Conservation (phyloP, 2,888 invertebrate genomes). For the Cataglyphis livida region DNA sequence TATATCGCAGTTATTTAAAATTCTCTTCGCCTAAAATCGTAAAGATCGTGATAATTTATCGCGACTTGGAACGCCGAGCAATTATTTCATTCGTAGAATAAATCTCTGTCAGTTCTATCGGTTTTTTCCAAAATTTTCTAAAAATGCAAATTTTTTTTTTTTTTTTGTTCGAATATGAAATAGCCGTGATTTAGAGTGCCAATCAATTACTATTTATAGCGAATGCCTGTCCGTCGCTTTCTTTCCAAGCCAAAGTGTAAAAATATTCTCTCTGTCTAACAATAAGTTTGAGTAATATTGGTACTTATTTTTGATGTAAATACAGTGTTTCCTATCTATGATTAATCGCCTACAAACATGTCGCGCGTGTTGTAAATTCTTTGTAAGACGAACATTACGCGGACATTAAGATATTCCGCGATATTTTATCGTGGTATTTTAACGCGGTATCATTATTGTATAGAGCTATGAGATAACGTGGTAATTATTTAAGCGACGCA, state of each 20-base stretch:
- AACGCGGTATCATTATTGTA: not conserved
- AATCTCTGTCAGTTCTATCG: too few species aligned
- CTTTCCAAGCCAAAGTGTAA: not conserved
- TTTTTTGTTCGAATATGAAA: too few species aligned
- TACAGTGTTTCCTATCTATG: not conserved
- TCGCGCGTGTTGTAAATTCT: conserved; percentile 10
- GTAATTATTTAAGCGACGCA: conserved; percentile 33
- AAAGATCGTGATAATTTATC: not conserved
- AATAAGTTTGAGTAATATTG: not conserved
- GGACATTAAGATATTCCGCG: conserved; percentile 22
- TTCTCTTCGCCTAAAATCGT: not conserved
- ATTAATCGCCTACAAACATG: conserved; percentile 6
- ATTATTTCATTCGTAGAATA: not conserved
- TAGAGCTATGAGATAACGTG: not conserved
- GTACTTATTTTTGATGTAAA: not conserved
- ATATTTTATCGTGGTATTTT: conserved; percentile 15
- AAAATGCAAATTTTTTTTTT: not conserved
- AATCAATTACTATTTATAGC: not conserved
- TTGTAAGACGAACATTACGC: not conserved
- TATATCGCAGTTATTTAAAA: not conserved
- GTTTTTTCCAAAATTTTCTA: not conserved
- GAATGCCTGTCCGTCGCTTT: not conserved
- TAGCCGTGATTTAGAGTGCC: not conserved
- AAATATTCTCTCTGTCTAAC: not conserved
- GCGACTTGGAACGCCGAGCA: not conserved